phyloP scores from a whole-genome alignment of 2,888 invertebrate genomes.

The Tridacna gigas region DNA sequence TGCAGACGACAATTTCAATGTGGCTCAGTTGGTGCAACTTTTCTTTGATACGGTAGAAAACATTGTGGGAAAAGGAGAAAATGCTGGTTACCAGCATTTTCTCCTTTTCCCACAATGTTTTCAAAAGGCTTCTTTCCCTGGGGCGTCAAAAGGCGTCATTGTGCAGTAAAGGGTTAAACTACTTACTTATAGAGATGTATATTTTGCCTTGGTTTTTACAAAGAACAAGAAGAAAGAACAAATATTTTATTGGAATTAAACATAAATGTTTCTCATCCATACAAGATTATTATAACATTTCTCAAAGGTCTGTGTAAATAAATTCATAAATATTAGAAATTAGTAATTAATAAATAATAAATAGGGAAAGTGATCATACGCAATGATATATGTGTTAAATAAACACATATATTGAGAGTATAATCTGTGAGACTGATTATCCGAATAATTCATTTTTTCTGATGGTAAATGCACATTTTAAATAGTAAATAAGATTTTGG shows the following conservation, averaged over 20 bases:
- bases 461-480: background rate
- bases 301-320: background rate
- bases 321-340: background rate
- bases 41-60: too few species aligned
- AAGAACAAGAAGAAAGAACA: background rate
- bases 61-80: too few species aligned
- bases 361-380: background rate
- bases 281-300: background rate
- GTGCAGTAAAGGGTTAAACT: too few species aligned
- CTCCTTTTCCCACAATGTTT: too few species aligned
- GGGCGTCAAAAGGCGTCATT: too few species aligned
- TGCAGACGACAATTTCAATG: too few species aligned
- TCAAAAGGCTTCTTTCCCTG: too few species aligned
- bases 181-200: too few species aligned
- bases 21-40: too few species aligned
- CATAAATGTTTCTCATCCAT: background rate
- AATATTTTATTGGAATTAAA: background rate
- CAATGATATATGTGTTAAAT: background rate
- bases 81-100: too few species aligned
- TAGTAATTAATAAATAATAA: background rate
- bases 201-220: too few species aligned
- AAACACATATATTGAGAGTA: background rate
- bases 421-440: background rate
- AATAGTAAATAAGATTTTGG: background rate
- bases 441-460: background rate